Conservation (phyloP, 2,113 vertebrate genomes). For the Manacus vitellinus region DNA sequence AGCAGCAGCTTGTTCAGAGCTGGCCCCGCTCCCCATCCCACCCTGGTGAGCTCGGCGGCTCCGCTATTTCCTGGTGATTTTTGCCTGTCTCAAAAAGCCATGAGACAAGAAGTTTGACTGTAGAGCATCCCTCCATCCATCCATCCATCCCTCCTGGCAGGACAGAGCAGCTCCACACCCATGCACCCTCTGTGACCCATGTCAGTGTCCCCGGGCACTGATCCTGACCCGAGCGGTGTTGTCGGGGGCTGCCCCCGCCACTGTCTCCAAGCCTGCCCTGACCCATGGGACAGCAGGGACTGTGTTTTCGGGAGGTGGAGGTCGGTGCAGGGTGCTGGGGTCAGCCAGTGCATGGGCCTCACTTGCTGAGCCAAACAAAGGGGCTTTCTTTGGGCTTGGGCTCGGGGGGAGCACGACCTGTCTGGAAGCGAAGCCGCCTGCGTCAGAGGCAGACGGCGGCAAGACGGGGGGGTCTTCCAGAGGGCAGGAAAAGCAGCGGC, state of each 20-base stretch:
- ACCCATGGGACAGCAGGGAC: background rate
- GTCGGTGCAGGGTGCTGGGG: background rate
- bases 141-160: background rate
- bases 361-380: conserved; percentile 31
- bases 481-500: background rate
- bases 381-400: conserved; percentile 22
- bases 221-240: background rate
- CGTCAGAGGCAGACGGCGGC: conserved; percentile 24
- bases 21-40: background rate
- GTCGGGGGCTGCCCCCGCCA: rapidly evolving
- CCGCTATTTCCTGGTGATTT: background rate
- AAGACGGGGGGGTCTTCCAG: background rate
- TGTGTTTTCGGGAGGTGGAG: background rate
- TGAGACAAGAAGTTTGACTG: background rate
- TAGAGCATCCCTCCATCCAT: background rate
- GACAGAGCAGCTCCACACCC: background rate
- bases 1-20: background rate
- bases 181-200: background rate
- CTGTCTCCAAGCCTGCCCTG: background rate
- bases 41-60: background rate
- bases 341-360: background rate
- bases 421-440: background rate
- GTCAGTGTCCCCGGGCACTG: rapidly evolving
- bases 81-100: background rate
- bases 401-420: background rate